These are phyloP conservation scores for Parazoanthus swiftii DNA, from an alignment of 92 coral and sea anemone genomes.

Conservation along the genomic window DNA sequence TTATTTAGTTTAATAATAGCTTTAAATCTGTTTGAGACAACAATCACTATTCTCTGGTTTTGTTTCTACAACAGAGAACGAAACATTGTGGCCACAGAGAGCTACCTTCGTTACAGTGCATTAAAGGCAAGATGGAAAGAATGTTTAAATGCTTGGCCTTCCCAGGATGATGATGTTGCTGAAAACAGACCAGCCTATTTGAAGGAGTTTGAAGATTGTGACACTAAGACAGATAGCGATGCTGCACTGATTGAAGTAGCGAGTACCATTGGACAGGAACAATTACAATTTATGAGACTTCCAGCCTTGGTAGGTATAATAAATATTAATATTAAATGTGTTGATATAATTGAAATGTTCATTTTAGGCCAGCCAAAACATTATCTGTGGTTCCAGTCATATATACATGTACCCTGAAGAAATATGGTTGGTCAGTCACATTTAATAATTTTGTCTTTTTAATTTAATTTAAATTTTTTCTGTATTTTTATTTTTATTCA, in stretches of 20 bases:
- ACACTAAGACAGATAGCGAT: constrained; percentile 18
- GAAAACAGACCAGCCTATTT: constrained; percentile 62
- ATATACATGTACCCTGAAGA: no score
- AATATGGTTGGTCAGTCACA: no score
- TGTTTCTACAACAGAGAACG: constrained; percentile 67
- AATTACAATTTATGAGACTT: constrained; percentile 73
- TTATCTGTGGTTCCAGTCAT: no score
- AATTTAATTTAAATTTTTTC: no score
- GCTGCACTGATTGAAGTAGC: constrained; percentile 38
- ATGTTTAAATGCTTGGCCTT: constrained; percentile 48
- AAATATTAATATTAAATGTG: not conserved
- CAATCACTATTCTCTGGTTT: not conserved
- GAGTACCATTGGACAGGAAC: constrained; percentile 58
- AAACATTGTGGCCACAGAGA: constrained; percentile 76
- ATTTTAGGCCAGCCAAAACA: not conserved
- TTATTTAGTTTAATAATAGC: no score
- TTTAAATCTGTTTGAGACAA: no score
- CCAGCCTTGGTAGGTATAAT: constrained; percentile 72
- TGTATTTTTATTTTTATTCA: no score
- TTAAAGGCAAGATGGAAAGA: constrained; percentile 88
- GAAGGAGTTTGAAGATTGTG: constrained; percentile 57
- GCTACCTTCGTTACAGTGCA: constrained; percentile 78
- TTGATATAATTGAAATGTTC: not conserved
- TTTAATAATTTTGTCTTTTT: no score
- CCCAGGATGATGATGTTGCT: constrained; percentile 42